phyloP scores from a whole-genome alignment of 2,888 invertebrate species.

The Graphium colonna region DNA sequence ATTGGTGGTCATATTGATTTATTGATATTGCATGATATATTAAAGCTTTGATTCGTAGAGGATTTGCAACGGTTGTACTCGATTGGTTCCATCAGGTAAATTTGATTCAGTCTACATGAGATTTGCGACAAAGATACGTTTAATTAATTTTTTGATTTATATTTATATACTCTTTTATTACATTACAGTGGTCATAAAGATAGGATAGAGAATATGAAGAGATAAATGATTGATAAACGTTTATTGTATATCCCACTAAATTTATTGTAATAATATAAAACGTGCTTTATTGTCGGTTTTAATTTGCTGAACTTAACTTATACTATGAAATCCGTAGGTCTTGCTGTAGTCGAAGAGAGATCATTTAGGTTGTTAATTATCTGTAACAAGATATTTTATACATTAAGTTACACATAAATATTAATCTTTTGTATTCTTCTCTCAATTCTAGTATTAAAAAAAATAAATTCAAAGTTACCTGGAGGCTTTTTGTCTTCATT shows the following conservation, averaged over 20 bases:
- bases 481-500: no score
- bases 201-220: no score
- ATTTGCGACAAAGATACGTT: conserved; percentile 16
- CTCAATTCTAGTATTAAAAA: no score
- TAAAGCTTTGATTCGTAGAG: conserved; percentile 32
- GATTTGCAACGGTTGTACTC: conserved; percentile 32
- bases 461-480: no score
- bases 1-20: conserved; percentile 36
- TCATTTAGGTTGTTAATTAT: conserved; percentile 25
- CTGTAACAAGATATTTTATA: conserved; percentile 30
- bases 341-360: conserved; percentile 29
- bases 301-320: conserved; percentile 33
- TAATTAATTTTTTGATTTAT: conserved; percentile 21
- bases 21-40: conserved; percentile 31
- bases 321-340: conserved; percentile 27
- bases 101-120: conserved; percentile 29
- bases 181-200: no score
- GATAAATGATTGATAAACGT: no score
- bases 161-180: no score
- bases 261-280: conserved; percentile 35
- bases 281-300: conserved; percentile 36
- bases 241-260: conserved; percentile 38
- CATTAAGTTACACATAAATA: no score
- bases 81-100: conserved; percentile 34
- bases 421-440: no score